Base-by-base conservation (phyloP, 1,140 invertebrate species). In the Augochlora pura region DNA sequence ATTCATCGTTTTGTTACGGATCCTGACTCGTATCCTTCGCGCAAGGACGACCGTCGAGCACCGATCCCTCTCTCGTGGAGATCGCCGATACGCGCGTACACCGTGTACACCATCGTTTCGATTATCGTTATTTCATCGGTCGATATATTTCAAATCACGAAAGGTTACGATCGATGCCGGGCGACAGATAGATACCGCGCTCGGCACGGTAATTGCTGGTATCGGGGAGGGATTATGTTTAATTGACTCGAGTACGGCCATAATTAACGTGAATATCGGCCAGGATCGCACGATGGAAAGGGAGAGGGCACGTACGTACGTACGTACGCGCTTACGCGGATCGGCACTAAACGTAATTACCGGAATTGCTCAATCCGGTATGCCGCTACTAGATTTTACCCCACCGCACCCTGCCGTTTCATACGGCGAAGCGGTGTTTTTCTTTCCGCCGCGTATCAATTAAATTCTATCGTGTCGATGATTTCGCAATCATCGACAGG, bases 291-390 rank as follows among this genome's bases (percentile, higher is more conserved):
- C 71, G 73, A 23, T 72, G 66, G 62, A 67, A 54, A 66, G 52
- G 49, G 76, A 60, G 73, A 54, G 57, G 6, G 32, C 14, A 42
- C 23, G 52, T 59, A 60, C 52, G 68, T 63, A 63, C 9, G 64
- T 52, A 73, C 72, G 39, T 77, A 52, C 77, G 27, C 63, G 72
- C 76, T 74, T 77, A 86, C 68, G 70, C 79, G 72, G 76, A 85
- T 83, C 75, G 77, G 77, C 64, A 84, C 87, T 87, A 87, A 87
- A 81, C 83, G 86, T 85, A 82, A 87, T 87, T 87, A 78, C 77
- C 77, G 73, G 83, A 79, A 79, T 87, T 82, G 80, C 72, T 75
- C 80, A 69, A 85, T 60, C 54, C 64, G 60, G 68, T 27, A 60
- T 54, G 59, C 79, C n/a, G 39, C 67, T 52, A 25, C 80, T 71